Conservation (phyloP, 2,797 vertebrate genomes). For the Acridotheres tristis region DNA sequence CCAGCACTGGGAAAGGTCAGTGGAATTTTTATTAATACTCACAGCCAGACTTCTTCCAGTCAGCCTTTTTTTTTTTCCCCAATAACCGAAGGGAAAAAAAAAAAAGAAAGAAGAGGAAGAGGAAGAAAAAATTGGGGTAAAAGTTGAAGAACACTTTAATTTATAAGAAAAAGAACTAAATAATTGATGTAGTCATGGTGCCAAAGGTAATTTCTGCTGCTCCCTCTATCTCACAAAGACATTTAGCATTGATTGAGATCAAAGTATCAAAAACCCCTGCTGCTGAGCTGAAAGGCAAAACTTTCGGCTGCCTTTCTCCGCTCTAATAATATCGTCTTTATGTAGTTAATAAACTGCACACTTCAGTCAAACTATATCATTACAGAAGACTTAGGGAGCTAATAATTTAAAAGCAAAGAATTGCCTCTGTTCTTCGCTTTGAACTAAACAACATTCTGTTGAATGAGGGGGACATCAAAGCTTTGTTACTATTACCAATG, state of each 20-base stretch:
- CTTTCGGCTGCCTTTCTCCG: constrained; percentile 80
- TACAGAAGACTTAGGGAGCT: constrained; percentile 86
- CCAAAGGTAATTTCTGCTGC: constrained; percentile 82
- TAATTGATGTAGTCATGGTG: constrained; percentile 81
- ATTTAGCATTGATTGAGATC: constrained; percentile 91
- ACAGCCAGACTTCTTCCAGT: constrained; percentile 59
- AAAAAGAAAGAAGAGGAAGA: not conserved
- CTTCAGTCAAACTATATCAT: constrained; percentile 88
- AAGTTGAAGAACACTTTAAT: constrained; percentile 81
- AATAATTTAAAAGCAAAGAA: constrained; percentile 88
- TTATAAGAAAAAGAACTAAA: constrained; percentile 81
- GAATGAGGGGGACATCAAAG: constrained; percentile 89
- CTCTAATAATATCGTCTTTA: constrained; percentile 91
- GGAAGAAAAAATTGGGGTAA: constrained; percentile 65
- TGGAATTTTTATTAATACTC: constrained; percentile 33
- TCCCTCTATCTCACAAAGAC: constrained; percentile 84
- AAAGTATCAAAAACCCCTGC: constrained; percentile 85
- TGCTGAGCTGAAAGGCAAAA: constrained; percentile 87
- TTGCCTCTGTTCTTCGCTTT: constrained; percentile 85
- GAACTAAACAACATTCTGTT: constrained; percentile 88
- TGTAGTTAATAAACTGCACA: constrained; percentile 91
- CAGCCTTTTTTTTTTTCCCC: not conserved
- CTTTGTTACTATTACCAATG: constrained; percentile 80
- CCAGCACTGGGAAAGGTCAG: constrained; percentile 29
- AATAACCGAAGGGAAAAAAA: not conserved